Evolutionary conservation across 2,113 vertebrate species (phyloP).

Genomic region (Scopus umbretta): DNA sequence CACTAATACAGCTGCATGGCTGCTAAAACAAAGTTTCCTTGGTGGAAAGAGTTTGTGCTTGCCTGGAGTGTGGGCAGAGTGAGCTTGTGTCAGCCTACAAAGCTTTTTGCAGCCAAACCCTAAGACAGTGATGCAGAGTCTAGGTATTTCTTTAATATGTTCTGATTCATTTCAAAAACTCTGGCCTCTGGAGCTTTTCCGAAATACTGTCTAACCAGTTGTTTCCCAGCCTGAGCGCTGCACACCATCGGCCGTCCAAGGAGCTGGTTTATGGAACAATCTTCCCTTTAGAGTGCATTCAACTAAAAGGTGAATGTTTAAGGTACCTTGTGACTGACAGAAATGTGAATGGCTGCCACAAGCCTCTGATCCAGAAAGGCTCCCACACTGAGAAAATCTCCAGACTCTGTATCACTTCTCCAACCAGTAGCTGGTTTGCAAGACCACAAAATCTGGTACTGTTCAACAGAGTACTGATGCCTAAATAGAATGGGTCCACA

Average conservation of each 20-base stretch:
- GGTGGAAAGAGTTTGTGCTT: slow-evolving; percentile 34
- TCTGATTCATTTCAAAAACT: slow-evolving; percentile 51
- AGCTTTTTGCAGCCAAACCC: slow-evolving; percentile 44
- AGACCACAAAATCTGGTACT: slow-evolving; percentile 53
- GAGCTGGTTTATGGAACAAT: background rate
- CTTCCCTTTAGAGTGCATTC: background rate
- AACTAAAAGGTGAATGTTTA: background rate
- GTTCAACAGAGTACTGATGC: background rate
- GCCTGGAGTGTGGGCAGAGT: slow-evolving; percentile 26
- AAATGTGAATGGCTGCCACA: background rate
- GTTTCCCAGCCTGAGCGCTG: background rate
- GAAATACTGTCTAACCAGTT: background rate
- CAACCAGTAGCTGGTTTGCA: slow-evolving; percentile 9
- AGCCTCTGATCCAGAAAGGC: background rate
- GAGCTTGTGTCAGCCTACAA: slow-evolving; percentile 14
- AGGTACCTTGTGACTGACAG: background rate
- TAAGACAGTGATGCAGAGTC: slow-evolving; percentile 56
- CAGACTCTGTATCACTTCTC: background rate
- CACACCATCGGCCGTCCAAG: background rate
- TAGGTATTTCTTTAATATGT: slow-evolving; percentile 57
- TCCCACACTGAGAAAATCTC: background rate
- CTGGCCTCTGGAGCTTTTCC: slow-evolving; percentile 23
- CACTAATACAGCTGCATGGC: background rate
- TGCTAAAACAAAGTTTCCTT: background rate
- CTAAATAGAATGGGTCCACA: background rate